Percentiles rank a stretch among this genome's conserved stretches.
Evolutionary conservation across 2,113 vertebrate species (phyloP).

Genomic region (Sphaerodactylus townsendi): DNA sequence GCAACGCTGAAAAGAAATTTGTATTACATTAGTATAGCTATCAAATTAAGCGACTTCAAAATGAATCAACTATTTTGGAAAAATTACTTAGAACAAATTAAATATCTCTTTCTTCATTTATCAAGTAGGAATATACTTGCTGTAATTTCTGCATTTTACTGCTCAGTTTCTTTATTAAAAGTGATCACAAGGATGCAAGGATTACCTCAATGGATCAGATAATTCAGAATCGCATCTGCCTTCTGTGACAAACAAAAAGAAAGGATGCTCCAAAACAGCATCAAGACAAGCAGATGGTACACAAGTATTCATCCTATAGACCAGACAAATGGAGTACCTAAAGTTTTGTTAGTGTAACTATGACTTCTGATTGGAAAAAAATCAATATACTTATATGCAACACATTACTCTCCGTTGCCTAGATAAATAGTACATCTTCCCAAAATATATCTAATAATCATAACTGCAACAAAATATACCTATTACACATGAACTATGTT

Average conservation of each 20-base stretch:
- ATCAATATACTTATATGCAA: neutral
- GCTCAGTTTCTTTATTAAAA: neutral
- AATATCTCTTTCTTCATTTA: neutral
- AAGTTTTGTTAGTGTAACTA: neutral
- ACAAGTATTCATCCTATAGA: neutral
- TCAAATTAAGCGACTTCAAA: neutral
- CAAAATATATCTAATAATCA: neutral
- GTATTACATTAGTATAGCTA: slow-evolving; percentile 9
- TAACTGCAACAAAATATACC: neutral
- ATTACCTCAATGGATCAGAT: neutral
- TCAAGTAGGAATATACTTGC: neutral
- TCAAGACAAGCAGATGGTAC: neutral
- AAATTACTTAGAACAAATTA: neutral
- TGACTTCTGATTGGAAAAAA: neutral
- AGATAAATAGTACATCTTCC: neutral
- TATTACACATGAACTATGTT: neutral
- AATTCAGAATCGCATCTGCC: neutral
- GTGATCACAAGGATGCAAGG: neutral
- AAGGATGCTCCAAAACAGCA: neutral
- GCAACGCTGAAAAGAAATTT: slow-evolving; percentile 78
- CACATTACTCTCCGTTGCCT: too few relatives aligned
- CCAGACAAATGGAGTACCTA: too few relatives aligned
- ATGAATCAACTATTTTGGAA: neutral
- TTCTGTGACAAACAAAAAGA: neutral
- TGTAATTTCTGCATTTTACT: neutral